phyloP scores from a whole-genome alignment of 1,140 invertebrate species.

The Calliopsis andreniformis region DNA sequence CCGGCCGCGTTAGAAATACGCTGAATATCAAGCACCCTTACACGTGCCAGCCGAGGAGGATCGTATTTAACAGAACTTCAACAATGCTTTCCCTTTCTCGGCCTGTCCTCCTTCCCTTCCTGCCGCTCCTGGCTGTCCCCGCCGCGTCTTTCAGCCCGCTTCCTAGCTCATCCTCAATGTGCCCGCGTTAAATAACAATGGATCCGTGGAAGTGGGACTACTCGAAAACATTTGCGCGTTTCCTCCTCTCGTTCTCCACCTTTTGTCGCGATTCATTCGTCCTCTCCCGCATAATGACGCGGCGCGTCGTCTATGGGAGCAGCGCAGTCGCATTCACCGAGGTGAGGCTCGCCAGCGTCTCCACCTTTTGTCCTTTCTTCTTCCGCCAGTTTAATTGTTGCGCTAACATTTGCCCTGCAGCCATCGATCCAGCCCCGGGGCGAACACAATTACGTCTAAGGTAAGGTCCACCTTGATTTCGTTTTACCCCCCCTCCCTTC shows the following conservation, averaged over 20 bases:
- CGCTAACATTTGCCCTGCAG: constrained; percentile 73
- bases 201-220: constrained; percentile 62
- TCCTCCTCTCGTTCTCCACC: constrained; percentile 34
- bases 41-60: constrained; percentile 36
- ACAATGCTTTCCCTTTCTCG: constrained; percentile 59
- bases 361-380: constrained; percentile 54
- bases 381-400: constrained; percentile 72
- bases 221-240: constrained; percentile 71
- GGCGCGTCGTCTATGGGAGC: constrained; percentile 62
- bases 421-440: constrained; percentile 64
- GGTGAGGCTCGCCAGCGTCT: constrained; percentile 20
- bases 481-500: constrained; percentile 1
- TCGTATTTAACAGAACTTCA: constrained; percentile 66
- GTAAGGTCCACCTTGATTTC: constrained; percentile 47
- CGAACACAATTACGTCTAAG: constrained; percentile 59
- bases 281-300: constrained; percentile 68
- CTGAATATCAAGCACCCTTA: constrained; percentile 37
- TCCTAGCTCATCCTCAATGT: constrained; percentile 48
- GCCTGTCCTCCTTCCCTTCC: constrained; percentile 16
- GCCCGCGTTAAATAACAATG: constrained; percentile 72
- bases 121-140: not conserved
- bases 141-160: constrained; percentile 2
- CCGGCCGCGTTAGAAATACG: constrained; percentile 28
- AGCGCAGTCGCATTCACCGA: constrained; percentile 56
- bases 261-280: constrained; percentile 70